These are phyloP conservation scores for Bothrops jararaca DNA, from an alignment of 2,113 vertebrate genomes.

Conservation along the genomic window DNA sequence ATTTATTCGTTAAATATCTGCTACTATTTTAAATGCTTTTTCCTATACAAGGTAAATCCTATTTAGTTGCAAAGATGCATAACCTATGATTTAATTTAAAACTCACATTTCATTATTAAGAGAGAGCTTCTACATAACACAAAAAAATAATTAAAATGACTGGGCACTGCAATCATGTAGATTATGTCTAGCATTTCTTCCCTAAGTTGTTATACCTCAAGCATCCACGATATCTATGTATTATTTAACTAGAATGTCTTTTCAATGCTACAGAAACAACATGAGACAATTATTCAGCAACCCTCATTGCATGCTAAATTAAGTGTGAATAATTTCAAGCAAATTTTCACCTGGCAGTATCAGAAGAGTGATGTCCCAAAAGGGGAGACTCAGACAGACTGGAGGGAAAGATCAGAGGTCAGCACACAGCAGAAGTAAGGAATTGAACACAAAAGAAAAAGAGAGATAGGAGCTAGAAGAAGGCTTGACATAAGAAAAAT, in stretches of 20 bases:
- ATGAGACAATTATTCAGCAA: conserved; percentile 33
- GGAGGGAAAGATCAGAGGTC: conserved; percentile 79
- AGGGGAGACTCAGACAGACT: conserved; percentile 87
- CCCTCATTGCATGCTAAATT: conserved; percentile 68
- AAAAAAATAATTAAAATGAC: neutral
- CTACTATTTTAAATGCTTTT: neutral
- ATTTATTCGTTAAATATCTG: conserved; percentile 8
- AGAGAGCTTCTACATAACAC: neutral
- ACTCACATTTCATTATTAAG: neutral
- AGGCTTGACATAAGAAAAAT: conserved; percentile 62
- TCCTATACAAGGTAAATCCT: neutral
- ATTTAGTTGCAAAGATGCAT: neutral
- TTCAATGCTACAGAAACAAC: conserved; percentile 25
- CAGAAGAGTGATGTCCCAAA: conserved; percentile 80
- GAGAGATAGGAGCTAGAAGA: conserved; percentile 70
- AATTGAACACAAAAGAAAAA: conserved; percentile 66
- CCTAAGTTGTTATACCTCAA: neutral
- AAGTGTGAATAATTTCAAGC: conserved; percentile 51
- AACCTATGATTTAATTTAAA: neutral
- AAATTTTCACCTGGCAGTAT: conserved; percentile 81
- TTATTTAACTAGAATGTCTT: conserved; percentile 33
- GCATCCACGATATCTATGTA: neutral
- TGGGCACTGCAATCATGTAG: neutral
- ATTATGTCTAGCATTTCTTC: neutral
- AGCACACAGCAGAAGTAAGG: conserved; percentile 67